Percentiles rank a stretch among this genome's conserved stretches.
phyloP scores from a whole-genome alignment of 2,113 vertebrate genomes.

The Marmota monax region DNA sequence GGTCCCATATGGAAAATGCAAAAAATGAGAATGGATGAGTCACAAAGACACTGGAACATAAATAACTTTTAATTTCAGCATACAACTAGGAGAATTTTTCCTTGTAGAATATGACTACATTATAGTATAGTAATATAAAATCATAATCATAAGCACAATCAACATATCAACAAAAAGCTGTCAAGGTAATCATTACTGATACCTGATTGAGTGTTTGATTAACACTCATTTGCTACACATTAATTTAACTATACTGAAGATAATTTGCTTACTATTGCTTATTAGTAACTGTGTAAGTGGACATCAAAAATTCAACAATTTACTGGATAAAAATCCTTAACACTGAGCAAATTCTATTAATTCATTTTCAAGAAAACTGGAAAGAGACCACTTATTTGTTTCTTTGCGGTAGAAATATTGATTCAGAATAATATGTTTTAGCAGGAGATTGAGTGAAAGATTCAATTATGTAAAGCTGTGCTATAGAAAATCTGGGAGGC shows the following conservation, averaged over 20 bases:
- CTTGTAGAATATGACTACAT: neutral
- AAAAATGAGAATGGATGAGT: neutral
- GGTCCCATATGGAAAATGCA: neutral
- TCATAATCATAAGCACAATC: neutral
- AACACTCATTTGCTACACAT: neutral
- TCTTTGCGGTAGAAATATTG: slow-evolving; percentile 42
- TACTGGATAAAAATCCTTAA: slow-evolving; percentile 42
- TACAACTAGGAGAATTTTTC: neutral
- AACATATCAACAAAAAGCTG: neutral
- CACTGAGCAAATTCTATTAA: slow-evolving; percentile 52
- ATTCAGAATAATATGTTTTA: slow-evolving; percentile 39
- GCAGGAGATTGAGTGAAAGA: neutral
- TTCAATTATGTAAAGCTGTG: neutral
- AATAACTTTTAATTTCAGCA: neutral
- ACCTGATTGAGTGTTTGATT: neutral
- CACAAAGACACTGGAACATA: neutral
- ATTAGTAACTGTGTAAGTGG: neutral
- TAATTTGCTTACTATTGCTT: slow-evolving; percentile 8
- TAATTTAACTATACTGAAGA: neutral
- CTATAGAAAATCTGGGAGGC: neutral
- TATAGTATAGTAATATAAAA: neutral
- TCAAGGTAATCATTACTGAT: neutral
- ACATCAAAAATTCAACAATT: slow-evolving; percentile 31
- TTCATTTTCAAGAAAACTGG: neutral
- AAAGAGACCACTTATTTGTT: neutral